Conservation (phyloP, 1,140 invertebrate genomes). For the Sipha flava region DNA sequence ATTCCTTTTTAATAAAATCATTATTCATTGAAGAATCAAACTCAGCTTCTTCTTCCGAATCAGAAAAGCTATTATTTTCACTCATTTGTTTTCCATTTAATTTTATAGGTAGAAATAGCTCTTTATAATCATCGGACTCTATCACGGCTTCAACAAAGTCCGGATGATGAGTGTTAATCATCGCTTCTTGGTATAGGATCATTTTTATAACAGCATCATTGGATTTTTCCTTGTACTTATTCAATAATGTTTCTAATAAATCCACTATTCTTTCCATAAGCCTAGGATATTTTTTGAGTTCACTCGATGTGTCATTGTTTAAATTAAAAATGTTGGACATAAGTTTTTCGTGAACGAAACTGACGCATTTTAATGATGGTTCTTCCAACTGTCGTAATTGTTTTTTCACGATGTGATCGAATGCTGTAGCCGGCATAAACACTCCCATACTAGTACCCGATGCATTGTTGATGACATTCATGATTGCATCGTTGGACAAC, state of each 20-base stretch:
- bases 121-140: not conserved
- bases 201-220: constrained; percentile 60
- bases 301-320: constrained; percentile 56
- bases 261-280: constrained; percentile 61
- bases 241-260: constrained; percentile 56
- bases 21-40: too few relatives aligned
- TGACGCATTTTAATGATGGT: constrained; percentile 59
- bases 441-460: constrained; percentile 59
- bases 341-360: constrained; percentile 67
- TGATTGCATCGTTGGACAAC: constrained; percentile 53
- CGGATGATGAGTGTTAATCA: constrained; percentile 68
- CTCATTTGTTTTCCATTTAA: too few relatives aligned
- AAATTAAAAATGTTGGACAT: constrained; percentile 62
- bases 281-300: constrained; percentile 62
- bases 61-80: too few relatives aligned
- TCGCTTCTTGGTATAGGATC: constrained; percentile 58
- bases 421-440: constrained; percentile 65
- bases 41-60: too few relatives aligned
- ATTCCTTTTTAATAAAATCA: too few relatives aligned
- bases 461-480: constrained; percentile 64
- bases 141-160: constrained; percentile 43
- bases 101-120: too few relatives aligned
- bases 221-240: constrained; percentile 54
- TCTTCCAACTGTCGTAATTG: constrained; percentile 63
- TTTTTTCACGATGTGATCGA: constrained; percentile 63